A percentile compares a stretch with the other conserved stretches of the same genome.
phyloP scores from a whole-genome alignment of 2,113 vertebrate genomes.

The Falco punctatus region DNA sequence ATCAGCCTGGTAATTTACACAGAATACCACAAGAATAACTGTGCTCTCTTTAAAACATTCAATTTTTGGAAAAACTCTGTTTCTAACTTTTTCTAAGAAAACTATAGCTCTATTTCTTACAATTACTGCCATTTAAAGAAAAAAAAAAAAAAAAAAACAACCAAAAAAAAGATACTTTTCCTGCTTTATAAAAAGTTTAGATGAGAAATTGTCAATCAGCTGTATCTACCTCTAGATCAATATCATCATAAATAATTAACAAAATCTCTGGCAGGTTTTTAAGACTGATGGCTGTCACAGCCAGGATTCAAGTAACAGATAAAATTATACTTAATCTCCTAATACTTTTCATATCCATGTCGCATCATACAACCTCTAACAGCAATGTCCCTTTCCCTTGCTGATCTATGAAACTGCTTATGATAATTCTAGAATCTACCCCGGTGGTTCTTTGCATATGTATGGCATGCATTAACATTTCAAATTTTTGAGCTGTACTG shows the following conservation, averaged over 20 bases:
- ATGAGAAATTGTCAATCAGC: neutral
- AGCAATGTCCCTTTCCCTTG: neutral
- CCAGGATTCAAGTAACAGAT: neutral
- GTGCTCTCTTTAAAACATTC: neutral
- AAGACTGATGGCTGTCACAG: conserved; percentile 27
- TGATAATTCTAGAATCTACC: neutral
- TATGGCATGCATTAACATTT: neutral
- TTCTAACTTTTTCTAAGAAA: neutral
- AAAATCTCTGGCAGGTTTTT: neutral
- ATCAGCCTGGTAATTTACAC: neutral
- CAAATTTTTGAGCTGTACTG: neutral
- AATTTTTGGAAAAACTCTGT: neutral
- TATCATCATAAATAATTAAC: conserved; percentile 22
- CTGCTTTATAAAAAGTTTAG: neutral
- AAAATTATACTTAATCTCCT: neutral
- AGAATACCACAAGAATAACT: neutral
- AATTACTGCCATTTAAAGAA: neutral
- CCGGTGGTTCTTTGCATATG: neutral
- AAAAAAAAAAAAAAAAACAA: neutral
- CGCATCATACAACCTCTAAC: neutral
- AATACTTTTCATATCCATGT: neutral
- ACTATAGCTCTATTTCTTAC: neutral
- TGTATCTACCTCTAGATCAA: neutral
- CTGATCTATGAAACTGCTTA: neutral
- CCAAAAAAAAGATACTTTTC: neutral